phyloP scores from a whole-genome alignment of 2,797 vertebrate genomes.

The Myioborus melanocephalus region DNA sequence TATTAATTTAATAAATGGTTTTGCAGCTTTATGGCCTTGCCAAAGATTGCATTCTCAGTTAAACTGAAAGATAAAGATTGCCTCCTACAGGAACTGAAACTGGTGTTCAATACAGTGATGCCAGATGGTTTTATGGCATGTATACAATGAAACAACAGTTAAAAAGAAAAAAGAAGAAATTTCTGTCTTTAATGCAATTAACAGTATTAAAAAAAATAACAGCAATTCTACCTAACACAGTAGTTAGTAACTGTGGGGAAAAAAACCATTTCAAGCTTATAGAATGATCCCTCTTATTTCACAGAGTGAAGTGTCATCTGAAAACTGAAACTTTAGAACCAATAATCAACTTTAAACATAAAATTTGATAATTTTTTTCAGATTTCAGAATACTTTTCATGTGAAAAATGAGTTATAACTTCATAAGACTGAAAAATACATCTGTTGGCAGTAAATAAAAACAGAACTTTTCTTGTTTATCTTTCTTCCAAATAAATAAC shows the following conservation, averaged over 20 bases:
- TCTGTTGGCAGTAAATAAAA: background rate
- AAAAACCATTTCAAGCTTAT: background rate
- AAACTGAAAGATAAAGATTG: background rate
- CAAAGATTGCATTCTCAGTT: background rate
- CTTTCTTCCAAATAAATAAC: background rate
- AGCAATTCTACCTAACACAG: accelerated
- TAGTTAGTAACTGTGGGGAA: background rate
- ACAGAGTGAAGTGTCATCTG: background rate
- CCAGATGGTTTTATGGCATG: background rate
- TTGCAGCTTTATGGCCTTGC: background rate
- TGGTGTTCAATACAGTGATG: background rate
- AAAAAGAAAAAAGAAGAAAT: background rate
- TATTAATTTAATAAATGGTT: slow-evolving; percentile 23
- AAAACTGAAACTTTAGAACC: background rate
- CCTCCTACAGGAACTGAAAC: background rate
- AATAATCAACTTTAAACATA: background rate
- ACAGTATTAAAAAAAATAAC: background rate
- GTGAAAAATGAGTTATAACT: background rate
- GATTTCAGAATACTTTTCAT: background rate
- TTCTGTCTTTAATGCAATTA: background rate
- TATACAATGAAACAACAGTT: background rate
- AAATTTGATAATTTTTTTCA: background rate
- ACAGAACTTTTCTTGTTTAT: background rate
- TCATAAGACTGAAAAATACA: background rate
- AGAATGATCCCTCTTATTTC: background rate